A percentile compares a stretch with the other conserved stretches of the same genome.
Evolutionary conservation across 2,888 invertebrate genomes (phyloP).

Genomic region (Macroteleia sp.): DNA sequence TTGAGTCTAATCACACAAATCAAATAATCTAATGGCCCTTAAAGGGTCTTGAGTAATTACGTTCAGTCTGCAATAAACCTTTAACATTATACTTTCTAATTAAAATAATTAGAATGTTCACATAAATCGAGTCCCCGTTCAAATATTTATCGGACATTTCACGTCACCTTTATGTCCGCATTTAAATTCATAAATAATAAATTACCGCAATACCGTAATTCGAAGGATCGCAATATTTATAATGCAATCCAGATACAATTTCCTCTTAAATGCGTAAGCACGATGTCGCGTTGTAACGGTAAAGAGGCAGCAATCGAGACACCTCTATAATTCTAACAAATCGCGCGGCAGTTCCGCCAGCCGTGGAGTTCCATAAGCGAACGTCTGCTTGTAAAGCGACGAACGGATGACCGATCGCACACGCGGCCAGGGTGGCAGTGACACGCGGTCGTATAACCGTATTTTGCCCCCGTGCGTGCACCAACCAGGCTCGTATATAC

Average conservation of each 20-base stretch:
- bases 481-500: constrained; percentile 24
- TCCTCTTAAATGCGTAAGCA: constrained; percentile 42
- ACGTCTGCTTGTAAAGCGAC: constrained; percentile 46
- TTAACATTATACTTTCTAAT: constrained; percentile 12
- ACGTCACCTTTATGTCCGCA: constrained; percentile 11
- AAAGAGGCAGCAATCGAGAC: constrained; percentile 49
- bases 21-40: neutral
- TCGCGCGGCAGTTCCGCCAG: constrained; percentile 39
- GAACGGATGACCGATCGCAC: constrained; percentile 58
- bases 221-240: constrained; percentile 40
- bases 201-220: constrained; percentile 46
- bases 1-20: constrained; percentile 11
- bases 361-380: constrained; percentile 28
- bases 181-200: constrained; percentile 43
- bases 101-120: neutral
- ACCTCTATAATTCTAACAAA: constrained; percentile 62
- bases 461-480: constrained; percentile 68
- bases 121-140: neutral
- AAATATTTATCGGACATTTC: constrained; percentile 1
- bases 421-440: constrained; percentile 66
- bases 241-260: constrained; percentile 58
- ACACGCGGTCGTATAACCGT: constrained; percentile 76
- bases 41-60: neutral
- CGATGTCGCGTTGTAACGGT: constrained; percentile 61
- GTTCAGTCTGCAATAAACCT: neutral